Conservation (phyloP, 37 sponge, comb jelly and placozoan species). For the Agelas oroides region DNA sequence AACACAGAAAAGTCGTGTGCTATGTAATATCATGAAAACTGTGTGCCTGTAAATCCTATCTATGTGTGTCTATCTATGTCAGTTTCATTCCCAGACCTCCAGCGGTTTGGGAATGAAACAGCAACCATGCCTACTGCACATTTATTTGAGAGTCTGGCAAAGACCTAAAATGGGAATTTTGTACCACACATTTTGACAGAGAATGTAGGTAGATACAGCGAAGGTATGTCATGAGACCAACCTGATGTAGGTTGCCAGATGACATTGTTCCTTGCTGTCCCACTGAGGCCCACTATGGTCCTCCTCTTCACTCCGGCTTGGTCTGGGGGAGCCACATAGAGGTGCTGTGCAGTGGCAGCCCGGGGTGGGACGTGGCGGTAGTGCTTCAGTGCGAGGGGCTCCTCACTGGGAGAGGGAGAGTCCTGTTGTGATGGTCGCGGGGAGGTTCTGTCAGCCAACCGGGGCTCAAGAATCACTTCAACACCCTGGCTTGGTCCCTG, state of each 20-base stretch:
- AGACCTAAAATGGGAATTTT: no score
- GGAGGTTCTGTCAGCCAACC: background rate
- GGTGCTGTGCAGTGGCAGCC: slow-evolving; percentile 13
- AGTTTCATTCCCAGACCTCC: no score
- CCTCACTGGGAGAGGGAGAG: background rate
- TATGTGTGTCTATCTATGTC: no score
- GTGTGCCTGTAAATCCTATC: no score
- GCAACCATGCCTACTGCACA: no score
- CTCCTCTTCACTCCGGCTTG: slow-evolving; percentile 64
- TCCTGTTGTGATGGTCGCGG: background rate
- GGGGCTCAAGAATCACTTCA: background rate
- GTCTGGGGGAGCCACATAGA: slow-evolving; percentile 62
- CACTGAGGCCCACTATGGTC: slow-evolving; percentile 63
- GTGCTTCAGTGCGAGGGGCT: slow-evolving; percentile 35
- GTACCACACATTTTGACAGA: no score
- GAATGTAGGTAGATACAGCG: no score
- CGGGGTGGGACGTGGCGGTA: slow-evolving; percentile 21
- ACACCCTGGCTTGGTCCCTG: background rate
- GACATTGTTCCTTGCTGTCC: slow-evolving; percentile 60
- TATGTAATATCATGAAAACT: no score
- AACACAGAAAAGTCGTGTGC: no score
- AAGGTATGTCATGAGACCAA: background rate
- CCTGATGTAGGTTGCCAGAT: slow-evolving; percentile 80
- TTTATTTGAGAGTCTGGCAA: no score
- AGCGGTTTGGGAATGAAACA: no score